Evolutionary conservation across 2,113 vertebrate species (phyloP), one percentile per base, ranked within the genome.

Genomic region (Bagarius yarrelli): DNA sequence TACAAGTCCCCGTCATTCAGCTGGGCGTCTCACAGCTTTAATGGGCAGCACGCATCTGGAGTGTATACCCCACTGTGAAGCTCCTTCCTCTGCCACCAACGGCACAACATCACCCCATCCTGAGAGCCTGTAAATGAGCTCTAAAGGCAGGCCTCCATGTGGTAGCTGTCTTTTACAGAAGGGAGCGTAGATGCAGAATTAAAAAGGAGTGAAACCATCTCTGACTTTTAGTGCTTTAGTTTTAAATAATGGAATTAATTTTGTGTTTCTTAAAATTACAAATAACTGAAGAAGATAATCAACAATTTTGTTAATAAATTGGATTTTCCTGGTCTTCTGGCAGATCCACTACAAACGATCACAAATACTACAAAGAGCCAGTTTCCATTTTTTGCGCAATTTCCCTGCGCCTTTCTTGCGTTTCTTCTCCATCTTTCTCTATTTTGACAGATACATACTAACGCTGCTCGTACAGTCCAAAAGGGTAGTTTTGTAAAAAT

Each of bases 31-130:
- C 81, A 86, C 81, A 82, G 86, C 76, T 87, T 88, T 87, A 87
- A 85, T 88, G 84, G 86, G 81, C 72, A 80, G 81, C 76, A 79
- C 70, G 85, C 85, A 87, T 87, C 86, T 87, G 87, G 85, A 87
- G 86, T 71, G 34, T 80, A 80, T 84, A 83, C 84, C 85, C 85
- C 78, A 79, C 81, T 66, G 83, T 81, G 80, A 80, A 77, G 82
- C 85, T 83, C 61, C 83, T 75, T 81, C 81, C 79, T 83, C 55
- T 74, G 74, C 71, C 85, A 76, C 85, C 70, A 80, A 81, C 83
- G 78, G 83, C 80, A 75, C 66, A 32, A 32, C 66, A 82, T 73
- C 60, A 80, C 81, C 83, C 83, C 81, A 74, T 83, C 69, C 81
- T 85, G 76, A 78, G 83, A 83, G 83, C 83, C 85, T 77, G 81